Evolutionary conservation across 2,888 invertebrate species (phyloP), one percentile per base, ranked within the genome.

Genomic region (Sclerodermus sp.): DNA sequence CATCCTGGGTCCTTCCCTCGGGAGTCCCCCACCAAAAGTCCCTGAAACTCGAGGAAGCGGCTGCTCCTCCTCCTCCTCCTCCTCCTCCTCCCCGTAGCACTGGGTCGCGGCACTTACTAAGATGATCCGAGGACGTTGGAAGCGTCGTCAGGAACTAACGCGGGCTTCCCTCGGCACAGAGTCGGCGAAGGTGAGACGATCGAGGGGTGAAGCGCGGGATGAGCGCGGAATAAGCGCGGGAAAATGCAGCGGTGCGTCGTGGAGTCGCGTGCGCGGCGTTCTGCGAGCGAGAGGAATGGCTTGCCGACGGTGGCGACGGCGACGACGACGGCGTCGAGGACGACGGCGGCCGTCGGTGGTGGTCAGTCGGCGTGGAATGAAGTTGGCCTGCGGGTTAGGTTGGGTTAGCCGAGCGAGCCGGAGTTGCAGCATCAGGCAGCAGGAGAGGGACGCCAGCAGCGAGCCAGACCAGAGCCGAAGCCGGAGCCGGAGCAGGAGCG

Each of bases 301-400:
- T 31, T 44, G 13, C 10, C 55, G 51, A 47, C 51, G 56, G 39
- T 49, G 56, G 40, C 44, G 49, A 46, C 62, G 68, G 64, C 68
- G 69, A 61, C 66, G 67, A 60, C 64, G 64, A 60, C 67, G 66
- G 57, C 63, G 66, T 60, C 67, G 66, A 62, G 67, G 67, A 65
- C 64, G 69, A 61, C 63, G 67, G 67, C 72, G 68, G 74, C 76
- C 76, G 76, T 73, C 76, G 74, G 74, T 73, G 76, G 72, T 77
- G 77, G 77, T 77, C 76, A 76, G 76, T 74, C 73, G 71, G 74
- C 73, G 74, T 76, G 76, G 77, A 77, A 77, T 76, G 75, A 76
- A 75, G 77, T 73, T 75, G 62, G 68, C 65, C 59, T 53, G 67
- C 65, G 73, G 75, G 75, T 76, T 74, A 76, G 76, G 76, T 74